phyloP scores from a whole-genome alignment of 2,797 vertebrate genomes.

The Microchirus variegatus region DNA sequence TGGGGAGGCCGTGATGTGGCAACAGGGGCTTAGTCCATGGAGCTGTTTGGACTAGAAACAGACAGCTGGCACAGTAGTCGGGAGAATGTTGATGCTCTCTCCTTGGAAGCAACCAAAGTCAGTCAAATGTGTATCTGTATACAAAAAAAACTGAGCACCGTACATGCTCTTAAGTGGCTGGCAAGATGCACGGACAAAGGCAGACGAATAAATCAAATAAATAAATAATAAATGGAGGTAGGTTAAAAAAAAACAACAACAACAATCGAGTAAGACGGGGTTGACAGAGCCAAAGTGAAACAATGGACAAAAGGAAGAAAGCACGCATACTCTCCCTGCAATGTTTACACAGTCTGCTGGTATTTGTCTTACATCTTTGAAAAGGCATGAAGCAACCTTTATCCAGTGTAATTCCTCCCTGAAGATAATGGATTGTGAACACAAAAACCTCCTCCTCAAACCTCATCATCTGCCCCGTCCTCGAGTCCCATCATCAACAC shows the following conservation, averaged over 20 bases:
- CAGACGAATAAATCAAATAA: constrained; percentile 17
- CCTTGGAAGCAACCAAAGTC: constrained; percentile 37
- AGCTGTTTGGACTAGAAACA: constrained; percentile 66
- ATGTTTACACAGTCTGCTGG: constrained; percentile 70
- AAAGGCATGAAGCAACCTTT: constrained; percentile 76
- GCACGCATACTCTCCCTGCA: constrained; percentile 38
- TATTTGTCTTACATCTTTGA: constrained; percentile 75
- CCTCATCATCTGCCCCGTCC: constrained; percentile 50
- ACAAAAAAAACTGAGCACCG: constrained; percentile 4
- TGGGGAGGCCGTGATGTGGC: constrained; percentile 54
- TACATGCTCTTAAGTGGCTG: constrained; percentile 6
- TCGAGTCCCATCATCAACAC: constrained; percentile 48
- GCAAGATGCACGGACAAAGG: constrained; percentile 8
- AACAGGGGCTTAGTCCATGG: constrained; percentile 58
- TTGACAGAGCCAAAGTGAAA: constrained; percentile 61
- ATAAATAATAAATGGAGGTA: constrained; percentile 10
- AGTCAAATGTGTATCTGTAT: constrained; percentile 30
- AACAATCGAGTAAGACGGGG: constrained; percentile 26
- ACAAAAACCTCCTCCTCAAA: constrained; percentile 61
- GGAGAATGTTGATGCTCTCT: constrained; percentile 42
- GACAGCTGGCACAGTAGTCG: constrained; percentile 49
- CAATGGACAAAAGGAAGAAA: constrained; percentile 49
- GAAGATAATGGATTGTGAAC: constrained; percentile 76
- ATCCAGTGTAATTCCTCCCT: constrained; percentile 55
- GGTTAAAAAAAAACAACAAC: constrained; percentile 42